Evolutionary conservation across 2,797 vertebrate genomes (phyloP), one percentile per base, ranked within the genome.

Genomic region (Brachyrhaphis roseni): DNA sequence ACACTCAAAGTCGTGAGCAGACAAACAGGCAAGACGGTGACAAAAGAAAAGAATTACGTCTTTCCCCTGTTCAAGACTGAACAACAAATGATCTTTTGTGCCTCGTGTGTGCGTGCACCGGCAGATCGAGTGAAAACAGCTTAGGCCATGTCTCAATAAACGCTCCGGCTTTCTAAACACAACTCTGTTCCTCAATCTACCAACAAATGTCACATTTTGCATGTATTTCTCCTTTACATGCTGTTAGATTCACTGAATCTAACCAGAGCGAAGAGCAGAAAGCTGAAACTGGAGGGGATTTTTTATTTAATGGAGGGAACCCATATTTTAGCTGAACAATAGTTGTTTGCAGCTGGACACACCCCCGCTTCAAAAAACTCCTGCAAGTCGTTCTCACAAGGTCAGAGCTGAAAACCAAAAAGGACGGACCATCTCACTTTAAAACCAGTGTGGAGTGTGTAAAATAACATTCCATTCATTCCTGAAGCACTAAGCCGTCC

Each of bases 401-500:
- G 70, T 75, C 79, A 16, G 36, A 55, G 43, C 72, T 72, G 72
- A 84, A 59, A 78, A 72, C 62, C 49, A 55, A 74, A 77, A 66
- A 13, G 71, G 64, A 80, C 23, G 55, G 45, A 82, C 71, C 12
- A 1, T 47, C 28, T 53, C 8, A 45, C 16, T 47, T 77, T 78
- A 49, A 80, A 83, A 84, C 76, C 41, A 62, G 80, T 75, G 78
- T 57, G 45, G 87, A 84, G 83, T 80, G 87, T 86, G 88, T 87
- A 88, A 90, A 93, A 91, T 94, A 95, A 92, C 95, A 96, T 96
- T 95, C 96, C 94, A 94, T 88, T 93, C 95, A 95, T 96, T 96
- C 95, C 93, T 94, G 43, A 87, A 87, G 90, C 68, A 23, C 87
- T 94, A 91, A 95, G 90, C 91, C 85, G 71, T 90, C 88, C 90